Evolutionary conservation across 2,113 vertebrate genomes (phyloP).

Genomic region (Cnemophilus loriae): DNA sequence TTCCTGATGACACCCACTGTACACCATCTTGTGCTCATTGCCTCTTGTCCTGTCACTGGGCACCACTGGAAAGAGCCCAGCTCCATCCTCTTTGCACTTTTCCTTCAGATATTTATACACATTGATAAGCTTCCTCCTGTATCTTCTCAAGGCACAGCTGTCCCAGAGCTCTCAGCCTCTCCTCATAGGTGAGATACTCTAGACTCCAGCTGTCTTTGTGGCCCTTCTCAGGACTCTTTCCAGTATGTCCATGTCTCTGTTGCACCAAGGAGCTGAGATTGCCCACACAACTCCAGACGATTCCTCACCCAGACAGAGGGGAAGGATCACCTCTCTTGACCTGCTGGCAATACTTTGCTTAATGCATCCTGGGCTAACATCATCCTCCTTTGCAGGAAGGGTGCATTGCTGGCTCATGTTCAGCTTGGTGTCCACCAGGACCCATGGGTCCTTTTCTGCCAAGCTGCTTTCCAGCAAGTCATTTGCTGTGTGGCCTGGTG

Average conservation of each 20-base stretch:
- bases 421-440: not conserved
- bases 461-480: not conserved
- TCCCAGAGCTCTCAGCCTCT: not conserved
- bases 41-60: not conserved
- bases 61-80: not conserved
- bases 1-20: not conserved
- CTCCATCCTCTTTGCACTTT: not conserved
- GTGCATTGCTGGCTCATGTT: not conserved
- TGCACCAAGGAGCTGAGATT: not conserved
- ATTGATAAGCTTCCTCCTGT: fast-evolving
- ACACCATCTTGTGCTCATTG: not conserved
- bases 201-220: not conserved
- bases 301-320: not conserved
- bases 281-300: not conserved
- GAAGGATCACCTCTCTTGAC: not conserved
- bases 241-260: not conserved
- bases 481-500: fast-evolving
- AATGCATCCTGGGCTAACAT: not conserved
- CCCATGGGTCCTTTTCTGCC: not conserved
- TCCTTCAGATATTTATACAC: not conserved
- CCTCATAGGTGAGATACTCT: not conserved
- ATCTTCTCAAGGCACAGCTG: not conserved
- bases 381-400: not conserved
- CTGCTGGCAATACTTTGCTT: not conserved
- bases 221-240: not conserved